Base-by-base conservation (phyloP, 2,888 invertebrate species). In the Pherbina coryleti region DNA sequence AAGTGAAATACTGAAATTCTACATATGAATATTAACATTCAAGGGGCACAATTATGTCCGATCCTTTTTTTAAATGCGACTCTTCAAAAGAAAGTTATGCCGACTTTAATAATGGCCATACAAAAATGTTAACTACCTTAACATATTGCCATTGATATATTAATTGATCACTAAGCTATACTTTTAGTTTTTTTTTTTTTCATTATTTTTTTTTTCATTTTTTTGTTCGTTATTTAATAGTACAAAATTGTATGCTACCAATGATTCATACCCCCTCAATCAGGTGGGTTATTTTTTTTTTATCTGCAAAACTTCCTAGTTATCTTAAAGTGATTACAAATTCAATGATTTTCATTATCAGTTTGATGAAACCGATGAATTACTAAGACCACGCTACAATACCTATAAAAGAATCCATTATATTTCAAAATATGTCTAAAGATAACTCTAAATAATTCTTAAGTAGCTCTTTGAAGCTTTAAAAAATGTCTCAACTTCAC, bases 311-410 rank as follows among this genome's bases (percentile, higher is more conserved):
- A 17, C 2, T 5, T 66, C 17, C n/a, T 1, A 66, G 9, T 44
- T 69, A 69, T 69, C 69, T 69, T 44, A 22, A 22, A 44, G 69
- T 14, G 67, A 67, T 67, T 67, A 67, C 69, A 69, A 62, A 22
- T 17, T 31, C 17, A n/a, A 34, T 34, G 9, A 37, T 66, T 37
- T 17, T 31, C 37, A 28, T 28, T 34, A 67, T 19, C 67, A 37
- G 34, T n/a, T n/a, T 17, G 37, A 19, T 66, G 19, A 44, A 67
- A 67, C 22, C 28, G 17, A 19, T 31, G 17, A 19, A 60, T 11
- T 28, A 11, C 60, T 25, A n/a, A 25, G 28, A 60, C 11, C 28
- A 55, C 19, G 55, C 7, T 55, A 11, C 19, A 19, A 55, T 22
- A 55, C 19, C 19, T 55, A 55, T 22, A 22, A 22, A 55, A 2